Percentiles rank a stretch among this genome's conserved stretches.
phyloP scores from a whole-genome alignment of 2,888 invertebrate genomes.

The Pachycephus smyrnensis region DNA sequence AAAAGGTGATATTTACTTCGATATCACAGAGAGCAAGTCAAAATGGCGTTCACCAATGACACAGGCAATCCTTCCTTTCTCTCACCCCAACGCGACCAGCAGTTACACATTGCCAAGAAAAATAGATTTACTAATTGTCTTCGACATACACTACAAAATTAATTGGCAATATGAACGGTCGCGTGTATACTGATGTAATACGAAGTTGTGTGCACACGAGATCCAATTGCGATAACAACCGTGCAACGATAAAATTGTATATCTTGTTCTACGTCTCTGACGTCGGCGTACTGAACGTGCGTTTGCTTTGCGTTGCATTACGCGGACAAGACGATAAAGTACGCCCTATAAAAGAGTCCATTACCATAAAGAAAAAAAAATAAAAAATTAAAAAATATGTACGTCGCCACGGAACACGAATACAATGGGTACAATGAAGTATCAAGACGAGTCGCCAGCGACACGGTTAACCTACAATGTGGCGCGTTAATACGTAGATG shows the following conservation, averaged over 20 bases:
- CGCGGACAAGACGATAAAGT: background rate
- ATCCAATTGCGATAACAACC: background rate
- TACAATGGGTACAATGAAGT: background rate
- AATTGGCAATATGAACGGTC: background rate
- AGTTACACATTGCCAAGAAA: background rate
- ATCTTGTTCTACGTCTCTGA: background rate
- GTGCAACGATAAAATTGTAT: background rate
- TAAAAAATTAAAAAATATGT: background rate
- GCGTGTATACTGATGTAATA: background rate
- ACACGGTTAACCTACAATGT: slow-evolving; percentile 15
- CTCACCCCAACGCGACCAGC: background rate
- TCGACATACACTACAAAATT: background rate
- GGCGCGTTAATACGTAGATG: background rate
- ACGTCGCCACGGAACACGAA: background rate
- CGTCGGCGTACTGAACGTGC: background rate
- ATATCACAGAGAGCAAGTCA: background rate
- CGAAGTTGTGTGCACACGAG: background rate
- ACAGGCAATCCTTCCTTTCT: background rate
- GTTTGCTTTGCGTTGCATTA: background rate
- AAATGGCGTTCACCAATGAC: background rate
- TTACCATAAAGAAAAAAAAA: background rate
- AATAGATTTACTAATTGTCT: background rate
- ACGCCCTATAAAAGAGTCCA: background rate
- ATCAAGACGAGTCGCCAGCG: background rate
- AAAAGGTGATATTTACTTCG: background rate